phyloP scores from a whole-genome alignment of 2,113 vertebrate genomes.

The Felis catus region DNA sequence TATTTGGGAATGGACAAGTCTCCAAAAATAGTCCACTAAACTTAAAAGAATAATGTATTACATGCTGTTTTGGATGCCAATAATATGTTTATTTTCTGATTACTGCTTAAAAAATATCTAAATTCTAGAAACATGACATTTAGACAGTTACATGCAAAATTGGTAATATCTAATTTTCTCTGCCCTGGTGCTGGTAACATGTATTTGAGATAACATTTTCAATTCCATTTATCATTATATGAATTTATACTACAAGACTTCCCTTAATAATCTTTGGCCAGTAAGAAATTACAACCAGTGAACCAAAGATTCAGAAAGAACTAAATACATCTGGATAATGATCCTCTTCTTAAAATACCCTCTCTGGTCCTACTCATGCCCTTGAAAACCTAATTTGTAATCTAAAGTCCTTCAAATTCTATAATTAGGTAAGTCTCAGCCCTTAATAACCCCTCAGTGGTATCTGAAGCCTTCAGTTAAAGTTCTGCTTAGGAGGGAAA shows the following conservation, averaged over 20 bases:
- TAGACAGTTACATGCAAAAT: not conserved
- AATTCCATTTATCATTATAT: not conserved
- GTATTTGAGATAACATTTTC: not conserved
- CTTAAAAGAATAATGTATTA: not conserved
- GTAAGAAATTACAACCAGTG: not conserved
- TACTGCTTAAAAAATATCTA: not conserved
- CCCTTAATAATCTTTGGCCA: not conserved
- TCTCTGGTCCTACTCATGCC: not conserved
- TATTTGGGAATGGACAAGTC: not conserved
- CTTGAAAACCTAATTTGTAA: not conserved
- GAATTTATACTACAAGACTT: not conserved
- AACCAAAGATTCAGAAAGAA: constrained; percentile 22
- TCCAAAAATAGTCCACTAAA: not conserved
- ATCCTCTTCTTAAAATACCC: not conserved
- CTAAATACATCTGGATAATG: not conserved
- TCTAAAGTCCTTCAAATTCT: not conserved
- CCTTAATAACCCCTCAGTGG: not conserved
- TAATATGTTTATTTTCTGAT: not conserved
- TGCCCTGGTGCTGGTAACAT: not conserved
- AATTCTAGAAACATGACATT: not conserved
- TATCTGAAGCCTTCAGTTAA: not conserved
- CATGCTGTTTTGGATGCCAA: not conserved
- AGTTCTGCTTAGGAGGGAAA: not conserved
- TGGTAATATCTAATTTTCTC: not conserved
- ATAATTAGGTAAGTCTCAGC: not conserved